Evolutionary conservation across 35 echinoderm and acorn worm species (phyloP).

Genomic region (Holothuria glaberrima): DNA sequence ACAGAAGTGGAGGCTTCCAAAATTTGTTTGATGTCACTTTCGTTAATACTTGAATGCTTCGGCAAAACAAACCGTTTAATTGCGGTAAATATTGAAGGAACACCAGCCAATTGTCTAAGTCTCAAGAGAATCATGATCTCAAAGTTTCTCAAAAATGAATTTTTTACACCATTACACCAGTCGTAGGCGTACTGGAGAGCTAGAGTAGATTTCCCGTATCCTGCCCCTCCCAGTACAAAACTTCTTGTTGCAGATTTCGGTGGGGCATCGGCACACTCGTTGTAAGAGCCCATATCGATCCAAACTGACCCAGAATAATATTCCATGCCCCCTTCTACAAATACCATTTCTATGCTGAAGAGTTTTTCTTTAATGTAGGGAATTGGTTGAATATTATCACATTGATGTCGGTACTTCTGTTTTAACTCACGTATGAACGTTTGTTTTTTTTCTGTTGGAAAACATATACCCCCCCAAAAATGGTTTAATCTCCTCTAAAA

Average conservation of each 20-base stretch:
- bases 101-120: background rate
- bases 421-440: background rate
- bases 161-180: too few species aligned
- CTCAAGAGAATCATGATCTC: background rate
- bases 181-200: too few species aligned
- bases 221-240: background rate
- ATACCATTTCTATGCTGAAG: background rate
- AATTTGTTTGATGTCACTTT: background rate
- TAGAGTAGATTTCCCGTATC: background rate
- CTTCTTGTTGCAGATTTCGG: background rate
- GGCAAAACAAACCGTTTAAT: background rate
- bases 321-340: background rate
- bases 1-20: background rate
- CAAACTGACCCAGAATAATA: background rate
- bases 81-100: background rate
- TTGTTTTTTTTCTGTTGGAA: background rate
- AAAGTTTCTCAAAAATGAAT: background rate
- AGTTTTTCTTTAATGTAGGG: slow-evolving; percentile 7
- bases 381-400: background rate
- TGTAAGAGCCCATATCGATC: background rate
- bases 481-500: too few species aligned
- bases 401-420: background rate
- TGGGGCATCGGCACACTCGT: background rate
- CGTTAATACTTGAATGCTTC: background rate
- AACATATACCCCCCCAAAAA: too few species aligned